Evolutionary conservation across 1,140 invertebrate species (phyloP).

Genomic region (Papilio machaon): DNA sequence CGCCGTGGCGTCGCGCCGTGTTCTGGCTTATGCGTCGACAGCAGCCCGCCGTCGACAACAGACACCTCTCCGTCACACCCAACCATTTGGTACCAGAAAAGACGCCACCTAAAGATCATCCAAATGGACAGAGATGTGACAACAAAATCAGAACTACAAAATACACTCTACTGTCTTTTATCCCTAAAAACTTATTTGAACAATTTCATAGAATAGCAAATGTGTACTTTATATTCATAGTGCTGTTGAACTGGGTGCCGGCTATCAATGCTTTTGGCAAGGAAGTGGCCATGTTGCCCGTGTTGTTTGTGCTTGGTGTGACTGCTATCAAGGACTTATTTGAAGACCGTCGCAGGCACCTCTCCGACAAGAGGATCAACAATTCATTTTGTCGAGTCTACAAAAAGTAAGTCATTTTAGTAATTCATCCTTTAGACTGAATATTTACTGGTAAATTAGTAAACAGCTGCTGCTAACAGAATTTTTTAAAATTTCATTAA

Average conservation of each 20-base stretch:
- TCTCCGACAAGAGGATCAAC: conserved; percentile 96
- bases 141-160: conserved; percentile 97
- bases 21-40: conserved; percentile 84
- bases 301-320: conserved; percentile 97
- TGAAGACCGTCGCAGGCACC: conserved; percentile 95
- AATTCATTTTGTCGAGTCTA: conserved; percentile 95
- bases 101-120: conserved; percentile 89
- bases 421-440: background rate
- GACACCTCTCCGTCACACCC: conserved; percentile 88
- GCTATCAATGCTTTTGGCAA: conserved; percentile 97
- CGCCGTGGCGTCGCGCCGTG: conserved; percentile 86
- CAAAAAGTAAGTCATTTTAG: conserved; percentile 87
- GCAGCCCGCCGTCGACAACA: conserved; percentile 85
- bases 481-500: background rate
- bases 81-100: conserved; percentile 92
- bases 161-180: conserved; percentile 96
- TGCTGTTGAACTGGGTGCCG: conserved; percentile 97
- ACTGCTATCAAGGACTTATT: conserved; percentile 98
- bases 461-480: background rate
- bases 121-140: conserved; percentile 89
- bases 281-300: conserved; percentile 97
- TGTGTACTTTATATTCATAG: conserved; percentile 98
- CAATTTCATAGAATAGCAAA: conserved; percentile 99
- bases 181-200: conserved; percentile 98
- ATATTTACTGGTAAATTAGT: background rate